These are phyloP conservation scores for Rattus rattus DNA, from an alignment of 2,113 vertebrate species.

Conservation along the genomic window DNA sequence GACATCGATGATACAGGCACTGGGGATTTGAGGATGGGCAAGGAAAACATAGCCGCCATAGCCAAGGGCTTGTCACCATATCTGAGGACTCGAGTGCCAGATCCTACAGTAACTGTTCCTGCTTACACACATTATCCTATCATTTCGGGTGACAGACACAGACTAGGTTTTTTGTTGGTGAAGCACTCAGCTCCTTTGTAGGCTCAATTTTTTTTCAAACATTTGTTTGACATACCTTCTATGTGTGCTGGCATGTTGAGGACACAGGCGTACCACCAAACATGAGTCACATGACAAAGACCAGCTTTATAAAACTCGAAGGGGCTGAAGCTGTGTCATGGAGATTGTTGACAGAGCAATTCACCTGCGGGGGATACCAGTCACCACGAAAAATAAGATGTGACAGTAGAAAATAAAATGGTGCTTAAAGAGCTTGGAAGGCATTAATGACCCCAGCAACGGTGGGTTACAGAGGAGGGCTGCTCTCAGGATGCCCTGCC, in stretches of 20 bases:
- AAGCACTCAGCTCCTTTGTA: background rate
- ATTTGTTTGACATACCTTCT: background rate
- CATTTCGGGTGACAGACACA: background rate
- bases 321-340: background rate
- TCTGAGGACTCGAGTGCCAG: background rate
- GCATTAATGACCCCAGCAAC: background rate
- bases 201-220: background rate
- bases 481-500: background rate
- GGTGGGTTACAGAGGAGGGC: background rate
- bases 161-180: background rate
- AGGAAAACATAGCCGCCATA: too few species aligned
- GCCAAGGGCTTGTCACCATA: background rate
- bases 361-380: too few species aligned
- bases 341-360: background rate
- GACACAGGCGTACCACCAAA: background rate
- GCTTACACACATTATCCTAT: background rate
- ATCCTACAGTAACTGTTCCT: background rate
- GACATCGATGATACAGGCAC: background rate
- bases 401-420: background rate
- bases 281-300: background rate
- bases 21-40: background rate
- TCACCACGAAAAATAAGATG: background rate
- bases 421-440: too few species aligned
- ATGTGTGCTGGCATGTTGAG: background rate
- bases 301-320: background rate